These are phyloP conservation scores for Dipodomys merriami DNA, from an alignment of 2,113 vertebrate genomes.

Conservation along the genomic window DNA sequence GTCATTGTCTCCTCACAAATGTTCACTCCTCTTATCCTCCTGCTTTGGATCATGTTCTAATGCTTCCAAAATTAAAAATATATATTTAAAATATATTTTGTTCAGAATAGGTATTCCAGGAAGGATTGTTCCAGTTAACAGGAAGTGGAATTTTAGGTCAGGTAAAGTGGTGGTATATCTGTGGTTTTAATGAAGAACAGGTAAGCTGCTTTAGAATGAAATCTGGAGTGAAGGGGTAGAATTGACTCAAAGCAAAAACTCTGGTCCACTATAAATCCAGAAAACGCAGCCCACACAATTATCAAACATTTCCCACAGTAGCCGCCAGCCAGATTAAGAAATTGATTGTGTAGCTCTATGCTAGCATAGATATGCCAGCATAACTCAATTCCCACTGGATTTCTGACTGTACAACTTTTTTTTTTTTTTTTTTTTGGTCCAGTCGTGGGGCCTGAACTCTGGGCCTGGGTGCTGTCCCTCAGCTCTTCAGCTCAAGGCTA, in stretches of 20 bases:
- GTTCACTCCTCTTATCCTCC: not conserved
- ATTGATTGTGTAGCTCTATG: not conserved
- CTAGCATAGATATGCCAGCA: too few relatives aligned
- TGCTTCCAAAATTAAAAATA: not conserved
- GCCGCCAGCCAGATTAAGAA: not conserved
- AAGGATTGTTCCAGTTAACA: not conserved
- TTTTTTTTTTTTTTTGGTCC: too few relatives aligned
- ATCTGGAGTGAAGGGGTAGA: not conserved
- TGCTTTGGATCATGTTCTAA: not conserved
- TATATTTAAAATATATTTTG: not conserved
- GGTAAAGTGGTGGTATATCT: not conserved
- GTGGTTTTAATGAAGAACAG: not conserved
- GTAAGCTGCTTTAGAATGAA: not conserved
- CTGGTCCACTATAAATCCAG: not conserved
- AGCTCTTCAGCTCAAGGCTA: too few relatives aligned
- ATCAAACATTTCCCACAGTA: not conserved
- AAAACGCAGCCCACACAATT: not conserved
- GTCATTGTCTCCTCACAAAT: not conserved
- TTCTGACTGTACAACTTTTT: too few relatives aligned
- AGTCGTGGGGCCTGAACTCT: too few relatives aligned
- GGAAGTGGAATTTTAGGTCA: not conserved
- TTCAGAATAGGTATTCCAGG: not conserved
- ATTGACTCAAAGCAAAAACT: not conserved
- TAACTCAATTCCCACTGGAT: not conserved
- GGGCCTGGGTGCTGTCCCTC: too few relatives aligned